Evolutionary conservation across 2,888 invertebrate species (phyloP).

Genomic region (Homarus gammarus): DNA sequence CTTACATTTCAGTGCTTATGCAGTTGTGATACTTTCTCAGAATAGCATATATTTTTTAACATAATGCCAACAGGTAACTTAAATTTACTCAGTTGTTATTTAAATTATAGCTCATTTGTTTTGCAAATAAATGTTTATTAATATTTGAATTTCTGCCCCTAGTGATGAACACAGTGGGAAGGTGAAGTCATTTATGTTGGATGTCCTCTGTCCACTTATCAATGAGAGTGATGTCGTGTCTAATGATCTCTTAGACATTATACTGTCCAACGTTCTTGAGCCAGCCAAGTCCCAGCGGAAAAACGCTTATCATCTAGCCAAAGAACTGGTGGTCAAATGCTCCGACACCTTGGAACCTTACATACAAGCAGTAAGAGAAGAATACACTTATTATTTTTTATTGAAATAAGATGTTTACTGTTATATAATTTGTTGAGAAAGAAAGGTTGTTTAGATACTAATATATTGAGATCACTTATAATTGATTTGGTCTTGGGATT

Average conservation of each 20-base stretch:
- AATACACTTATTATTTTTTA: neutral
- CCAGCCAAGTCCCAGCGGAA: constrained; percentile 93
- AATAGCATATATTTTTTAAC: no score
- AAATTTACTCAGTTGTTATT: neutral
- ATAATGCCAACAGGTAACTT: no score
- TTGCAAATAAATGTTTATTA: neutral
- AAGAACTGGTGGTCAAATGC: constrained; percentile 94
- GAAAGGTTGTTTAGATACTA: no score
- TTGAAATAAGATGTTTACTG: neutral
- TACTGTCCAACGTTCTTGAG: constrained; percentile 95
- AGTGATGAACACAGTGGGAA: constrained; percentile 97
- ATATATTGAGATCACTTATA: no score
- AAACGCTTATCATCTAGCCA: constrained; percentile 93
- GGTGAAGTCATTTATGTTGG: constrained; percentile 97
- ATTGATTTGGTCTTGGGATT: no score
- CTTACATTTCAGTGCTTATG: no score
- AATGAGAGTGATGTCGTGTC: constrained; percentile 97
- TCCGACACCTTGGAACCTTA: constrained; percentile 95
- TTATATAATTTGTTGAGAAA: neutral
- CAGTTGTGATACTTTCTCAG: no score
- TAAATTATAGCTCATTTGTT: neutral
- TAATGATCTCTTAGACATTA: constrained; percentile 94
- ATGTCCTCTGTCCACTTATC: constrained; percentile 95
- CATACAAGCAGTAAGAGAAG: constrained; percentile 89
- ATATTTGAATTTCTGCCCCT: constrained; percentile 77